phyloP scores from a whole-genome alignment of 2,888 invertebrate genomes.

The Aplocera efformata region DNA sequence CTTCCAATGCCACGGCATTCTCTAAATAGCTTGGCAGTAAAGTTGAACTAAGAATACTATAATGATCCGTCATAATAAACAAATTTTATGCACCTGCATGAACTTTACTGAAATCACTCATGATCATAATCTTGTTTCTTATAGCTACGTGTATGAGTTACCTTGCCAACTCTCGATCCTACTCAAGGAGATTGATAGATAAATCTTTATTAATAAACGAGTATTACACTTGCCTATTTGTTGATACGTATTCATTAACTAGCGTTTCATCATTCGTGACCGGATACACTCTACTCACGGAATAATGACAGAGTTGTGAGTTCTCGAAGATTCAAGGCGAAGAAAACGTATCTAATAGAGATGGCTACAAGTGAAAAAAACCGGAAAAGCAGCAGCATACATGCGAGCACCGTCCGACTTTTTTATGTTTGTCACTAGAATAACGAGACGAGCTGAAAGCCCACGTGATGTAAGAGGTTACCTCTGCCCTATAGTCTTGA shows the following conservation, averaged over 20 bases:
- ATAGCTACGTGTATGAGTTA: background rate
- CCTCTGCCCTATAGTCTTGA: no score
- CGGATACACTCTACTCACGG: conserved; percentile 44
- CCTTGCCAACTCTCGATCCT: background rate
- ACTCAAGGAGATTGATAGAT: conserved; percentile 3
- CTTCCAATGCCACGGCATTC: no score
- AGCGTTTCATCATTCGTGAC: conserved; percentile 55
- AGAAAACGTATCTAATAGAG: background rate
- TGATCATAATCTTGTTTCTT: no score
- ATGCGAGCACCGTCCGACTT: no score
- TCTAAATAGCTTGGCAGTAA: no score
- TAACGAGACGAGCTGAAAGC: no score
- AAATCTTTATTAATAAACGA: conserved; percentile 10
- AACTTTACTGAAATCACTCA: no score
- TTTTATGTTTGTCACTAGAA: no score
- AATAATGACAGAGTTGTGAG: conserved; percentile 16
- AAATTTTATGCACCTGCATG: no score
- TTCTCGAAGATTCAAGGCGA: conserved; percentile 41
- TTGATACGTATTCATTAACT: conserved; percentile 13
- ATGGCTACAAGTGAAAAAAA: background rate
- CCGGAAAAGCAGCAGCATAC: background rate
- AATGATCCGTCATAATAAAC: no score
- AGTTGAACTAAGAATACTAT: no score
- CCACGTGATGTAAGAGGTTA: no score
- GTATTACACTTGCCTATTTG: conserved; percentile 9